A percentile compares a stretch with the other conserved stretches of the same genome.
Conservation (phyloP, 2,113 vertebrate genomes). For the Melanerpes aurifrons region DNA sequence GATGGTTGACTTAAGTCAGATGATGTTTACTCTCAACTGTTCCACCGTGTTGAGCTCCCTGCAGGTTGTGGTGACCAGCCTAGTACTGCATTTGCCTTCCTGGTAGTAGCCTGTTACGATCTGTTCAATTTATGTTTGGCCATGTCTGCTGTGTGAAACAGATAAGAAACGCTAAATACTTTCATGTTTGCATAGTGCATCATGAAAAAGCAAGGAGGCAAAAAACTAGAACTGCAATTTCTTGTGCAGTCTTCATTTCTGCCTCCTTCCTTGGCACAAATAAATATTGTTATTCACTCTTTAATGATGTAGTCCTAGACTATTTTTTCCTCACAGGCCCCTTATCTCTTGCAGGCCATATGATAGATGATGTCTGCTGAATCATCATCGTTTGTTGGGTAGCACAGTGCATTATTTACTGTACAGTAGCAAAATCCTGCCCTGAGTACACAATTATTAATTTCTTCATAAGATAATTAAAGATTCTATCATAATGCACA, state of each 20-base stretch:
- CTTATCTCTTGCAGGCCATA: not conserved
- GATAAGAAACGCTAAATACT: not conserved
- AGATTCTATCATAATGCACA: constrained; percentile 17
- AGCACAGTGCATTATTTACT: constrained; percentile 15
- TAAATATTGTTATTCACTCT: not conserved
- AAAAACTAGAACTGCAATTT: not conserved
- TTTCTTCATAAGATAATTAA: constrained; percentile 56
- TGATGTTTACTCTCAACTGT: not conserved
- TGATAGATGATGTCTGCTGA: constrained; percentile 33
- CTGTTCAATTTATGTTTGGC: not conserved
- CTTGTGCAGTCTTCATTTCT: not conserved
- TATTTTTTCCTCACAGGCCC: not conserved
- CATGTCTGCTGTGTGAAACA: not conserved
- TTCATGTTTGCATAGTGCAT: not conserved
- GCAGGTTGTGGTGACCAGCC: rapidly evolving
- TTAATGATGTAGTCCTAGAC: not conserved
- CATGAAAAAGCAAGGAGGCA: not conserved
- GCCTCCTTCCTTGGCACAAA: not conserved
- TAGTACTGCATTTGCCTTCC: rapidly evolving
- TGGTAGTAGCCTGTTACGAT: not conserved
- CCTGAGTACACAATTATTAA: constrained; percentile 30
- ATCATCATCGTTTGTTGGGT: not conserved
- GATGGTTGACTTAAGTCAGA: not conserved
- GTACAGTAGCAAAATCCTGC: constrained; percentile 12
- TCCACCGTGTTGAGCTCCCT: rapidly evolving